A percentile compares a stretch with the other conserved stretches of the same genome.
phyloP scores from a whole-genome alignment of 2,888 invertebrate species.

The Bhutanitis thaidina region DNA sequence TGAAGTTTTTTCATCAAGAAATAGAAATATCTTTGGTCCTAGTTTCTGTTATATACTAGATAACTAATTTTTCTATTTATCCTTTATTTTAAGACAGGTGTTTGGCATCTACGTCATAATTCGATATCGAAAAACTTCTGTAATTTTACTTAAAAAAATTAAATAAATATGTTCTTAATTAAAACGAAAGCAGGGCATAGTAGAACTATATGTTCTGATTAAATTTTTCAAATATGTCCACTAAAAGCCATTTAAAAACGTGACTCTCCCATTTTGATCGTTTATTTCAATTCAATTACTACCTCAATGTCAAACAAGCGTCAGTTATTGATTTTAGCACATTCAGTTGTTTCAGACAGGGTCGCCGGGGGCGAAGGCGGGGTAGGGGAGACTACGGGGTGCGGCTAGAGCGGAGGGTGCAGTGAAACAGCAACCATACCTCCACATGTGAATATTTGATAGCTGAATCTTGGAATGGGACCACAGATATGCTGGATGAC shows the following conservation, averaged over 20 bases:
- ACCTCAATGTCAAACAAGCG: slow-evolving; percentile 60
- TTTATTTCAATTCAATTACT: slow-evolving; percentile 20
- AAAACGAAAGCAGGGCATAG: too few relatives aligned
- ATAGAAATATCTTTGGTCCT: too few relatives aligned
- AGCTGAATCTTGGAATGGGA: slow-evolving; percentile 65
- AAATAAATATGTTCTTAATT: too few relatives aligned
- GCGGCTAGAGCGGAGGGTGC: slow-evolving; percentile 33
- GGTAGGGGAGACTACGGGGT: slow-evolving; percentile 23
- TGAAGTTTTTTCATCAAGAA: too few relatives aligned
- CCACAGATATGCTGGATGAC: slow-evolving; percentile 40
- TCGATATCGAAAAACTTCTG: too few relatives aligned
- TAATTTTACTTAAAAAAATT: too few relatives aligned
- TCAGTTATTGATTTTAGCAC: slow-evolving; percentile 74
- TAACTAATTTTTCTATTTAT: too few relatives aligned
- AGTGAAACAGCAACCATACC: slow-evolving; percentile 71
- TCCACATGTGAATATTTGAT: slow-evolving; percentile 77
- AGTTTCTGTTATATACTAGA: too few relatives aligned
- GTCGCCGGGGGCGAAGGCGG: slow-evolving; percentile 29
- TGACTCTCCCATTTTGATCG: slow-evolving; percentile 15
- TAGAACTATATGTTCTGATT: too few relatives aligned
- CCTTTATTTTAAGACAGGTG: too few relatives aligned
- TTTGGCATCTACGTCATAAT: too few relatives aligned
- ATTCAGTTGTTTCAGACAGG: slow-evolving; percentile 70
- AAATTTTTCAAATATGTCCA: neutral
- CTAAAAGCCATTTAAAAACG: slow-evolving; percentile 1